phyloP scores from a whole-genome alignment of 1,140 invertebrate genomes.

The Drosophila melanica region DNA sequence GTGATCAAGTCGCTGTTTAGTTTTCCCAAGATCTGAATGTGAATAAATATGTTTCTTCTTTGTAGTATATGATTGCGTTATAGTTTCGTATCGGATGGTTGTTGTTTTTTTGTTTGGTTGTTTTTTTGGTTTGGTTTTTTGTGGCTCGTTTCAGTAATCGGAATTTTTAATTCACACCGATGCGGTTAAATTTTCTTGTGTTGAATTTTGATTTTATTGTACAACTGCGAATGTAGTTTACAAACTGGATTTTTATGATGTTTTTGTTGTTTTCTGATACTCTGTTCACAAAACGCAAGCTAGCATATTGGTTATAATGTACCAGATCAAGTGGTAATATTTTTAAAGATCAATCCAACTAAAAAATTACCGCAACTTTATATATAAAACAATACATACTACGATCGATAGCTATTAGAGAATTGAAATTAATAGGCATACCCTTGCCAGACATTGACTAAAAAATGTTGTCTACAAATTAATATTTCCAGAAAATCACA shows the following conservation, averaged over 20 bases:
- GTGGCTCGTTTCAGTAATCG: neutral
- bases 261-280: neutral
- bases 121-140: neutral
- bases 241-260: neutral
- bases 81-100: neutral
- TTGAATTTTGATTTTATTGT: neutral
- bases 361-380: too few species aligned
- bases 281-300: neutral
- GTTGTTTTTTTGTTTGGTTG: neutral
- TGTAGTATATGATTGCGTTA: neutral
- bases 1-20: neutral
- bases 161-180: neutral
- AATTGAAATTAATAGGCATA: too few species aligned
- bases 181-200: slow-evolving; percentile 3
- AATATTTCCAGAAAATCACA: too few species aligned
- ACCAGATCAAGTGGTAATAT: too few species aligned
- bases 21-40: slow-evolving; percentile 21
- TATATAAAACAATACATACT: too few species aligned
- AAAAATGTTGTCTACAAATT: too few species aligned
- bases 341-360: too few species aligned
- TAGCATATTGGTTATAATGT: neutral
- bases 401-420: too few species aligned
- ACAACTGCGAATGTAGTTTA: neutral
- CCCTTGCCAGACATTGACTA: too few species aligned
- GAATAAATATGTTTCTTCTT: slow-evolving; percentile 10